These are phyloP conservation scores for Gymnarchus niloticus DNA, from an alignment of 2,113 vertebrate genomes.

Conservation along the genomic window DNA sequence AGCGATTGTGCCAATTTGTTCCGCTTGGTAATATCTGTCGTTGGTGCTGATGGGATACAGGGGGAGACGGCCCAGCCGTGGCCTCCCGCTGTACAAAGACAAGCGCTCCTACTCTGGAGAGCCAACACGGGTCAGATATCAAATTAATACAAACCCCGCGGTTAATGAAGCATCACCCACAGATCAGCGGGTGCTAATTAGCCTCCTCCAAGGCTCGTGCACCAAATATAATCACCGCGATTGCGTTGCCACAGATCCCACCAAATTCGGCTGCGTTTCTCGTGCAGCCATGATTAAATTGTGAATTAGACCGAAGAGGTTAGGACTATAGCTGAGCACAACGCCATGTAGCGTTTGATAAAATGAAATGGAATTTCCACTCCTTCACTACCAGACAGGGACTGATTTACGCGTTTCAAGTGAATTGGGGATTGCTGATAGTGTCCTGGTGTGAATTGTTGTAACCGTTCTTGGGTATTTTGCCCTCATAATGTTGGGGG, in stretches of 20 bases:
- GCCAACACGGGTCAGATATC: slow-evolving; percentile 34
- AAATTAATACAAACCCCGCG: slow-evolving; percentile 27
- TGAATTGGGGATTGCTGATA: not conserved
- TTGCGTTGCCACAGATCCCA: slow-evolving; percentile 21
- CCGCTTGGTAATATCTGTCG: slow-evolving; percentile 22
- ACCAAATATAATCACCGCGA: slow-evolving; percentile 33
- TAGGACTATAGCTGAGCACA: slow-evolving; percentile 16
- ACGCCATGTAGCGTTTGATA: not conserved
- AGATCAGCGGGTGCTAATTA: slow-evolving; percentile 33
- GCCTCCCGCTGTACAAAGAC: slow-evolving; percentile 39
- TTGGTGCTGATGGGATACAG: slow-evolving; percentile 6
- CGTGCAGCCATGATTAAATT: slow-evolving; percentile 29
- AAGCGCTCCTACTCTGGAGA: slow-evolving; percentile 27
- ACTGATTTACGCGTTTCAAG: not conserved
- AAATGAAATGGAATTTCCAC: slow-evolving; percentile 5
- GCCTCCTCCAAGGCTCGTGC: slow-evolving; percentile 34
- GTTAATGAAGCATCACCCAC: slow-evolving; percentile 30
- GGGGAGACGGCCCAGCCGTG: slow-evolving; percentile 20
- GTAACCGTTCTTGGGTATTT: not conserved
- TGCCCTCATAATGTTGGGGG: not conserved
- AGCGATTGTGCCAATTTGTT: slow-evolving; percentile 50
- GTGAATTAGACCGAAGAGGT: slow-evolving; percentile 30
- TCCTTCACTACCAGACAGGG: not conserved
- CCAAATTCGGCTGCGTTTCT: slow-evolving; percentile 28
- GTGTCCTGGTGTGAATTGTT: not conserved